Evolutionary conservation across 2,888 invertebrate genomes (phyloP).

Genomic region (Diloba caeruleocephala): DNA sequence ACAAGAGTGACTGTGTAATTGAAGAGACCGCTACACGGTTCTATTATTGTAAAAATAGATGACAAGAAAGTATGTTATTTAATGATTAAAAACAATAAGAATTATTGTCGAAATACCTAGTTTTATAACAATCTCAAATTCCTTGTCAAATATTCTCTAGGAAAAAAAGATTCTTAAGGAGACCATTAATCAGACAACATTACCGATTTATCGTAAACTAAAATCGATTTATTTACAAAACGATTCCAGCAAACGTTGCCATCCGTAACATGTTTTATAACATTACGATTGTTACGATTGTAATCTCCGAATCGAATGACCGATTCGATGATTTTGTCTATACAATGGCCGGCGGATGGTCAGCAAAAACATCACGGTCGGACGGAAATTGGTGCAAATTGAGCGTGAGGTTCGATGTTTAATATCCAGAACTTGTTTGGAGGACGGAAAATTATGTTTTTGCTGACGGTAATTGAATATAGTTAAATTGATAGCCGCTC

Average conservation of each 20-base stretch:
- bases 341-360: constrained; percentile 60
- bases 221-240: constrained; percentile 23
- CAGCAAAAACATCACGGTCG: constrained; percentile 56
- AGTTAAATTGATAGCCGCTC: constrained; percentile 11
- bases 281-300: constrained; percentile 59
- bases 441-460: constrained; percentile 45
- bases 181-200: background rate
- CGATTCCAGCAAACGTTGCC: constrained; percentile 20
- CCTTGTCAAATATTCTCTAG: background rate
- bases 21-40: no score
- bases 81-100: no score
- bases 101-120: no score
- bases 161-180: background rate
- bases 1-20: no score
- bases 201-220: constrained; percentile 13
- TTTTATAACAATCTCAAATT: no score
- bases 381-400: constrained; percentile 55
- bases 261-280: constrained; percentile 40
- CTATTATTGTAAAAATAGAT: no score
- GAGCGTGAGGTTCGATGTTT: constrained; percentile 52
- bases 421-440: constrained; percentile 51
- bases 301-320: constrained; percentile 56
- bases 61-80: no score
- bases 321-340: constrained; percentile 61
- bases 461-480: constrained; percentile 37